Conservation (phyloP, 2,888 invertebrate genomes). For the Chrysotoxum bicinctum region DNA sequence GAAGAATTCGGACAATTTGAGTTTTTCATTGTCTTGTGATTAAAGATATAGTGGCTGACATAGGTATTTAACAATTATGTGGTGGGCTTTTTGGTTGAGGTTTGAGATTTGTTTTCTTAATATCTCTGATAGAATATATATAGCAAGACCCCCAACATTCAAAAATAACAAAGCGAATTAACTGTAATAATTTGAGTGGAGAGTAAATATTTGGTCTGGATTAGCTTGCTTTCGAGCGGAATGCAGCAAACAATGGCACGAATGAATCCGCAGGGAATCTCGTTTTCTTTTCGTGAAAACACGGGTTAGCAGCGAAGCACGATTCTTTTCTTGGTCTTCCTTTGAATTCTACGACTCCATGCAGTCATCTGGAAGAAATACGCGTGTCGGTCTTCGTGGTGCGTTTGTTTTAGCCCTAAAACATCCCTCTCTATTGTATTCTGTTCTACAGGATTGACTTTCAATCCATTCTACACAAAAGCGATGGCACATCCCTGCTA, state of each 20-base stretch:
- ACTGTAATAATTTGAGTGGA: conserved; percentile 68
- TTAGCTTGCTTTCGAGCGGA: conserved; percentile 25
- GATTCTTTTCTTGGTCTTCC: conserved; percentile 46
- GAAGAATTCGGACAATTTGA: conserved; percentile 18
- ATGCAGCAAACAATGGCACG: conserved; percentile 40
- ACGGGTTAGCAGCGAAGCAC: neutral
- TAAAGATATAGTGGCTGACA: neutral
- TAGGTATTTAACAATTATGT: conserved; percentile 41
- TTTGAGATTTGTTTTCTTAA: neutral
- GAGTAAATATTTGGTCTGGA: conserved; percentile 58
- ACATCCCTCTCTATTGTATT: neutral
- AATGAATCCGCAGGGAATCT: conserved; percentile 42
- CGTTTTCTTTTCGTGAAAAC: conserved; percentile 3
- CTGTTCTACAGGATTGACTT: conserved; percentile 32
- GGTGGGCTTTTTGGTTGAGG: conserved; percentile 16
- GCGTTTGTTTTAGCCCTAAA: conserved; percentile 49
- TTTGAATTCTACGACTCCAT: conserved; percentile 10
- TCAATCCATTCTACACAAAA: conserved; percentile 10
- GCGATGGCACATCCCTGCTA: neutral
- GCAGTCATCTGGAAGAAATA: conserved; percentile 51
- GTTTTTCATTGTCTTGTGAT: conserved; percentile 21
- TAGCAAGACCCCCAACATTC: neutral
- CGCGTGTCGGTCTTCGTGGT: conserved; percentile 32
- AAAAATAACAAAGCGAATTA: conserved; percentile 53
- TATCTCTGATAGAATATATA: neutral